These are phyloP conservation scores for Eulithis prunata DNA, from an alignment of 2,888 invertebrate genomes.

Conservation along the genomic window DNA sequence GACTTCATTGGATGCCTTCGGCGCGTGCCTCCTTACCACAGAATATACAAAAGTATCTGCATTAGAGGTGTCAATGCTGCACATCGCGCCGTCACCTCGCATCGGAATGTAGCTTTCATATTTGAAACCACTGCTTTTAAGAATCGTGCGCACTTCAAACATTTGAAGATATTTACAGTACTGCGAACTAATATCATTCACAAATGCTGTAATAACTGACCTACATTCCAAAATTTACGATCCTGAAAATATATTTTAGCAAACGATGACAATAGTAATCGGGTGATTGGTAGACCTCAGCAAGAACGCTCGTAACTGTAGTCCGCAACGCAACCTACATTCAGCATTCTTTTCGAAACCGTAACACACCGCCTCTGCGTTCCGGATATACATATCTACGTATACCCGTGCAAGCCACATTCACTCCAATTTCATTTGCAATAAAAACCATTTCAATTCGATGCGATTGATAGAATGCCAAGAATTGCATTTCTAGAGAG, in stretches of 20 bases:
- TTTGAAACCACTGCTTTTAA: conserved; percentile 36
- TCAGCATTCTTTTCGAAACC: conserved; percentile 84
- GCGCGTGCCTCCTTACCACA: conserved; percentile 54
- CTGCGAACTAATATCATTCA: conserved; percentile 32
- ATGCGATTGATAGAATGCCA: conserved; percentile 60
- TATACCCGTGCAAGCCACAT: conserved; percentile 64
- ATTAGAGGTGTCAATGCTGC: conserved; percentile 52
- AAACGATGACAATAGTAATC: conserved; percentile 71
- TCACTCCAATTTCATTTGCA: conserved; percentile 67
- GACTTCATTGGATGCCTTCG: conserved; percentile 77
- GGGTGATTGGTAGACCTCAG: conserved; percentile 66
- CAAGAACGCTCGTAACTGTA: conserved; percentile 77
- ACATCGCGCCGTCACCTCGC: conserved; percentile 42
- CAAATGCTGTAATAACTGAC: conserved; percentile 36
- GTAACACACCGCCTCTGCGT: conserved; percentile 82
- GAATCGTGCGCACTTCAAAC: conserved; percentile 4
- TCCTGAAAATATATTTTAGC: conserved; percentile 57
- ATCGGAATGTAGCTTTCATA: conserved; percentile 56
- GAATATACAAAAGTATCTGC: conserved; percentile 21
- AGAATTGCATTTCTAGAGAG: conserved; percentile 78
- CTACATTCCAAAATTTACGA: conserved; percentile 51
- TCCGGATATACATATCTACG: conserved; percentile 66
- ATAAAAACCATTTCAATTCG: conserved; percentile 72
- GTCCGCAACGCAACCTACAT: conserved; percentile 82
- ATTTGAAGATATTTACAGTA: conserved; percentile 20